Evolutionary conservation across 1,140 invertebrate genomes (phyloP).

Genomic region (Euborellia annulipes): DNA sequence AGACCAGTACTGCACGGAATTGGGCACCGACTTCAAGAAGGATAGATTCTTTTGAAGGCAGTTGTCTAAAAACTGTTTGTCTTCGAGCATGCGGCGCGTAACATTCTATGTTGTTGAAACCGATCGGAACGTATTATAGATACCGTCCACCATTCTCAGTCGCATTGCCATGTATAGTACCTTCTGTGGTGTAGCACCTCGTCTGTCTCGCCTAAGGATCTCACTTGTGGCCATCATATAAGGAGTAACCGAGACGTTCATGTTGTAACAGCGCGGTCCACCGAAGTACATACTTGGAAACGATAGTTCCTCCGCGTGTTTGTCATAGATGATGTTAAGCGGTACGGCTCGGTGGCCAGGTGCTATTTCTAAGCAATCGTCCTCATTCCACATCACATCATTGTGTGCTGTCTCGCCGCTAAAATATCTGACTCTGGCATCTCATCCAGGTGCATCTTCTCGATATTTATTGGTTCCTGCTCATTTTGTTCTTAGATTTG

Average conservation of each 20-base stretch:
- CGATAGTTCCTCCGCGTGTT: constrained; percentile 23
- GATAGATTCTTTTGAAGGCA: constrained; percentile 16
- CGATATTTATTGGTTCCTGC: no score
- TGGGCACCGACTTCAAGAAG: constrained; percentile 13
- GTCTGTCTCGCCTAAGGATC: constrained; percentile 14
- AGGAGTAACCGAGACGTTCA: constrained; percentile 10
- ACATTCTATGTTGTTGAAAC: constrained; percentile 18
- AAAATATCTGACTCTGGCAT: no score
- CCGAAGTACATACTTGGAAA: constrained; percentile 25
- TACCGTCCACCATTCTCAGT: constrained; percentile 15
- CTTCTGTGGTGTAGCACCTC: constrained; percentile 13
- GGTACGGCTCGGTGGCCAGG: constrained; percentile 18
- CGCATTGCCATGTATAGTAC: constrained; percentile 18
- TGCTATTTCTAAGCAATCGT: constrained; percentile 19
- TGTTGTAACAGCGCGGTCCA: constrained; percentile 19
- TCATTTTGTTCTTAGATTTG: no score
- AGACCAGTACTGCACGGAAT: constrained; percentile 18
- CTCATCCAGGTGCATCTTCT: no score
- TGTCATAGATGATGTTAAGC: constrained; percentile 16
- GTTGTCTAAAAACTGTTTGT: constrained; percentile 11
- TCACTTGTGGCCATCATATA: constrained; percentile 17
- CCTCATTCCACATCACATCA: constrained; percentile 22
- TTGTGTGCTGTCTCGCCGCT: constrained; percentile 20
- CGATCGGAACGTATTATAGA: constrained; percentile 9
- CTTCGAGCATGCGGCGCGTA: constrained; percentile 13